These are phyloP conservation scores for Spea multiplicata DNA, from an alignment of 2,113 vertebrate species.

Conservation along the genomic window DNA sequence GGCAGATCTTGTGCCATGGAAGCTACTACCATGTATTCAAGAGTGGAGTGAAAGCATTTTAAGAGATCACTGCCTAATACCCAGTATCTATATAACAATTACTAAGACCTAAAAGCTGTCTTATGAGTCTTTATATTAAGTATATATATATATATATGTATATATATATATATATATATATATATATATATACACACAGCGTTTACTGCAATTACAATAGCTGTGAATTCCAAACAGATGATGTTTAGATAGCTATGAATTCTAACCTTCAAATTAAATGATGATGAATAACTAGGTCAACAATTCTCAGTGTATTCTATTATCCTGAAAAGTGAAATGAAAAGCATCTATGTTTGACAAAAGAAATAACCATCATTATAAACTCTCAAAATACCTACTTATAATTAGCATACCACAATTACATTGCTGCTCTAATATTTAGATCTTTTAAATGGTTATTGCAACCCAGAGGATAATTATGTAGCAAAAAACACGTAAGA, in stretches of 20 bases:
- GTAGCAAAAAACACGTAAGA: conserved; percentile 55
- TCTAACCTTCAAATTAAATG: conserved; percentile 5
- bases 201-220: too few relatives aligned
- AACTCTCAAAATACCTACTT: conserved; percentile 74
- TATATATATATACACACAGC: too few relatives aligned
- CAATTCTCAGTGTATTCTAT: conserved; percentile 7
- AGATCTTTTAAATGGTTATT: conserved; percentile 65
- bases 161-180: too few relatives aligned
- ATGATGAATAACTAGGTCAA: conserved; percentile 27
- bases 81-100: too few relatives aligned
- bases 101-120: too few relatives aligned
- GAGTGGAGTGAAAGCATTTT: too few relatives aligned
- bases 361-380: conserved; percentile 73
- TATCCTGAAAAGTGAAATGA: conserved; percentile 1
- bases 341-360: conserved; percentile 18
- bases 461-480: conserved; percentile 57
- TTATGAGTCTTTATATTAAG: too few relatives aligned
- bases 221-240: neutral
- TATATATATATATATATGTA: too few relatives aligned
- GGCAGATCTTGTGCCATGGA: too few relatives aligned
- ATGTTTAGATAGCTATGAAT: neutral
- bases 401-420: conserved; percentile 72
- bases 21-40: too few relatives aligned
- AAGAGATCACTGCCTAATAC: too few relatives aligned
- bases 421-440: conserved; percentile 69